Base-by-base conservation (phyloP, 2,888 invertebrate species). In the Liopterus haemorrhoidalis region DNA sequence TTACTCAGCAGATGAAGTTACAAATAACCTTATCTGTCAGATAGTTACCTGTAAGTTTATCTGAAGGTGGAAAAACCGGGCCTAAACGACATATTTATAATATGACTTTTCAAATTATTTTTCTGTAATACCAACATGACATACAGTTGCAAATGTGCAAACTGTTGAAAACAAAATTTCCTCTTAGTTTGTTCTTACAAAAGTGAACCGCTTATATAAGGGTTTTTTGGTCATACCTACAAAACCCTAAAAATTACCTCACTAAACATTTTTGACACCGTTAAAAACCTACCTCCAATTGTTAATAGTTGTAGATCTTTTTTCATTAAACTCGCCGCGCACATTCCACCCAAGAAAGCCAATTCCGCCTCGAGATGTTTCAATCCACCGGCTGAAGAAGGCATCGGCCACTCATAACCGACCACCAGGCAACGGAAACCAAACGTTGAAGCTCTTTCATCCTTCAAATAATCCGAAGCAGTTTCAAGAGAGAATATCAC, bases 401-500 rank as follows among this genome's bases (percentile, higher is more conserved):
- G 67, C 14, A 75, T 70, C 5, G 75, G 81, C 82, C 80, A 91
- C 66, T 81, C 93, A 67, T 79, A 91, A 49, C 83, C 94, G 60
- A 85, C 79, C 41, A 85, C 82, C 20, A 87, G 69, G 61, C 87
- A 87, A 51, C 80, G 89, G 73, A 83, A 95, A 55, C 77, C 84
- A 64, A 79, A 91, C 49, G 81, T 81, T 60, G 79, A 79, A 1
- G 81, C 81, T 59, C 85, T 82, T 54, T 90, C 93, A 67, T 92
- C 91, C 59, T 89, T 90, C 49, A 92, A 79, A 66, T 95, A 96
- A 65, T 95, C 86, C 0, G 95, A 89, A 0, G 95, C 91, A 0
- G 96, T 95, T 71, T 97, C 96, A 61, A 99, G 65, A 0, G 94
- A 93, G 67, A 97, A 94, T 58, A 94, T 81, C 0, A 96, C 85